These are phyloP conservation scores for Lithophane leautieri DNA, from an alignment of 2,888 invertebrate genomes.

Conservation along the genomic window DNA sequence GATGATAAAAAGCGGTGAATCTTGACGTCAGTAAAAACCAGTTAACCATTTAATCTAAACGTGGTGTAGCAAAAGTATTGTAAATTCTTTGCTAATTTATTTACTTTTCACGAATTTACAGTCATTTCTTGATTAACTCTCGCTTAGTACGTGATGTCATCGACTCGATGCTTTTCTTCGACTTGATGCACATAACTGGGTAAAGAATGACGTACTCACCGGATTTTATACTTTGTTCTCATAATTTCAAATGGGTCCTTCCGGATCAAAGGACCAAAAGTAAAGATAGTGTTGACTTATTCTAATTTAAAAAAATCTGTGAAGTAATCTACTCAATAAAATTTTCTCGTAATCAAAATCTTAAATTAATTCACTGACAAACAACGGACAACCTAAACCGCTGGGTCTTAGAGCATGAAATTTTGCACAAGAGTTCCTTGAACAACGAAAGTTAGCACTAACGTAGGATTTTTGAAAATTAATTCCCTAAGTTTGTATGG, in stretches of 20 bases:
- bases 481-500: too few species aligned
- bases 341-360: too few species aligned
- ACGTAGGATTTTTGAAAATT: too few species aligned
- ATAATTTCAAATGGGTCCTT: background rate
- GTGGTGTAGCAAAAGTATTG: constrained; percentile 47
- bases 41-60: constrained; percentile 28
- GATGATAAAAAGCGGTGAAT: constrained; percentile 14
- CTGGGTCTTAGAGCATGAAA: too few species aligned
- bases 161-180: constrained; percentile 7
- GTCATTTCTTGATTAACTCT: constrained; percentile 47
- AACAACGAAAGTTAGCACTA: too few species aligned
- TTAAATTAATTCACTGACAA: too few species aligned
- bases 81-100: constrained; percentile 55
- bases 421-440: too few species aligned
- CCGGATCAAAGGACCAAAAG: background rate
- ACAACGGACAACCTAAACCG: too few species aligned
- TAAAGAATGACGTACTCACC: background rate
- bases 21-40: constrained; percentile 35
- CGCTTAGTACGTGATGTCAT: constrained; percentile 22
- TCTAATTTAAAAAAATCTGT: too few species aligned
- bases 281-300: too few species aligned
- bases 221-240: background rate
- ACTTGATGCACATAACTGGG: background rate
- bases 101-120: constrained; percentile 36
- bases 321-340: too few species aligned